Conservation (phyloP, 2,888 invertebrate species). For the Heliconius aoede region DNA sequence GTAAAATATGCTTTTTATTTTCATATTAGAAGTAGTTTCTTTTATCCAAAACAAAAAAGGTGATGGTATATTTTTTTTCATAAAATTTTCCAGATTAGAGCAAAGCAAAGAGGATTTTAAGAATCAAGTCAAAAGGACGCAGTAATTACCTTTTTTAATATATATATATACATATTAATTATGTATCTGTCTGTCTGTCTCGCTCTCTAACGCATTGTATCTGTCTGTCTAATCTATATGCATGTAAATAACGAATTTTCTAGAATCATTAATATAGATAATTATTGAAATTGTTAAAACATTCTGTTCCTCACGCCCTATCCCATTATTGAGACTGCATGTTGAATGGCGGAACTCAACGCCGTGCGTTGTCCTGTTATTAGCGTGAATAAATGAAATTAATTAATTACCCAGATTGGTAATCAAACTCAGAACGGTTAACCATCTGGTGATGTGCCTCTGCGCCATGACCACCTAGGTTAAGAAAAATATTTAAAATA, state of each 20-base stretch:
- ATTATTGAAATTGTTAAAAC: background rate
- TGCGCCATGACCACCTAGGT: no score
- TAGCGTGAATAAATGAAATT: no score
- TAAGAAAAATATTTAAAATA: no score
- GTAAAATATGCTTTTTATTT: conserved; percentile 1
- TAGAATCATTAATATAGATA: background rate
- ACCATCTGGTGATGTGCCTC: no score
- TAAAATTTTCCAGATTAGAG: conserved; percentile 74
- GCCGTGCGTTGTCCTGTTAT: no score
- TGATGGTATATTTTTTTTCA: conserved; percentile 53
- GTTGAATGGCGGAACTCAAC: background rate
- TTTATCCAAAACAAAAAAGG: conserved; percentile 40
- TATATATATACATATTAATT: conserved; percentile 52
- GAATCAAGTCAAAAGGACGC: conserved; percentile 80
- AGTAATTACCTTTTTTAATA: conserved; percentile 63
- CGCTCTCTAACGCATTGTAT: conserved; percentile 41
- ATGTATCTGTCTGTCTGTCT: conserved; percentile 46
- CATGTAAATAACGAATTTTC: background rate
- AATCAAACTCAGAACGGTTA: no score
- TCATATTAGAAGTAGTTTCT: background rate
- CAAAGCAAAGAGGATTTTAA: conserved; percentile 77
- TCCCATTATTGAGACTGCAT: background rate
- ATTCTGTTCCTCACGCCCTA: background rate
- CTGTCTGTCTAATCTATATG: conserved; percentile 46
- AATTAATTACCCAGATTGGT: no score